Conservation (phyloP, 2,113 vertebrate species). For the Empidonax alnorum region DNA sequence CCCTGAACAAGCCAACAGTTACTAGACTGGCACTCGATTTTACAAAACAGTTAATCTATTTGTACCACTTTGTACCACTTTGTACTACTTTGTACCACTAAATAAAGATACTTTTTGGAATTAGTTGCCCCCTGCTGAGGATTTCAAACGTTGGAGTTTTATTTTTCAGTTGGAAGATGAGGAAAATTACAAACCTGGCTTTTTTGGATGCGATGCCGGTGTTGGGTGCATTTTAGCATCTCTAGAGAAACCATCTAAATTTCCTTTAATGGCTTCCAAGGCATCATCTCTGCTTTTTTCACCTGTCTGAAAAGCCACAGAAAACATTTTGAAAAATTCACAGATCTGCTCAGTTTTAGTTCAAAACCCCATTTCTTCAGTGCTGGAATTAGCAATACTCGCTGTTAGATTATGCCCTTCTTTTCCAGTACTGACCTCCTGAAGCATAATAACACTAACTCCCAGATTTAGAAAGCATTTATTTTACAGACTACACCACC, state of each 20-base stretch:
- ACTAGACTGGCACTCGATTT: background rate
- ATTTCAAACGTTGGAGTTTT: background rate
- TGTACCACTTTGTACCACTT: background rate
- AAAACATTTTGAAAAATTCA: background rate
- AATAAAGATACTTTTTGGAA: background rate
- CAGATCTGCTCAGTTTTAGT: background rate
- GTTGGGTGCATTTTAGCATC: constrained; percentile 98
- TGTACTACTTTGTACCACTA: background rate
- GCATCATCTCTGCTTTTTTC: constrained; percentile 97
- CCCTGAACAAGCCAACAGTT: background rate
- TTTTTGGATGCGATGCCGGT: constrained; percentile 89
- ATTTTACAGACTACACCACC: background rate
- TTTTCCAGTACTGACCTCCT: background rate
- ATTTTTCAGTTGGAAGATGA: constrained; percentile 27
- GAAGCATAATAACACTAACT: background rate
- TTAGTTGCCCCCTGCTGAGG: background rate
- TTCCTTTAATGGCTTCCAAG: constrained; percentile 98
- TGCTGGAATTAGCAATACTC: background rate
- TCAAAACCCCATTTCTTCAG: background rate
- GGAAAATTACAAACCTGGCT: constrained; percentile 84
- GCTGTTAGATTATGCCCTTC: background rate
- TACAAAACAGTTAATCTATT: background rate
- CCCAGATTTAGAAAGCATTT: background rate
- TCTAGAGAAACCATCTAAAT: constrained; percentile 97
- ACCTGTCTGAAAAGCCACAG: constrained; percentile 80